These are phyloP conservation scores for Monomorium pharaonis DNA, from an alignment of 1,140 invertebrate genomes.

Conservation along the genomic window DNA sequence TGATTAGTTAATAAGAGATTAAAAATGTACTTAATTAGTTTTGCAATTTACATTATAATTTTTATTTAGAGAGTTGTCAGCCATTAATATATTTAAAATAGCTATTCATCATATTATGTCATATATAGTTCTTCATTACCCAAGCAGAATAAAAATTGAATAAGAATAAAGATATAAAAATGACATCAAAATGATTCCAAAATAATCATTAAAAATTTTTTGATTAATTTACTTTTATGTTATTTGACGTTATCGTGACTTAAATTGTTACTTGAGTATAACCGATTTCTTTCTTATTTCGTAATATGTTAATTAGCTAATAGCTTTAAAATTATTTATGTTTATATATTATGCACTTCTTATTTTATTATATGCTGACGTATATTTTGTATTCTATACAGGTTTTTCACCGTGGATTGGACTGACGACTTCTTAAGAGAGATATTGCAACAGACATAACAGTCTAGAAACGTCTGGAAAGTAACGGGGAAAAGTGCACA, in stretches of 20 bases:
- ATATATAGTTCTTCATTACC: no score
- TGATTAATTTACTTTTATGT: no score
- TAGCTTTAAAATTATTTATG: neutral
- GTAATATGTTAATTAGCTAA: neutral
- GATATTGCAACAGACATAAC: neutral
- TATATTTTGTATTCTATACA: neutral
- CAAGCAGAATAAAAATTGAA: no score
- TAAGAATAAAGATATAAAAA: no score
- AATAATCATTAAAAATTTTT: no score
- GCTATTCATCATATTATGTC: no score
- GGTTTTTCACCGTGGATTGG: neutral
- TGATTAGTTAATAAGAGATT: neutral
- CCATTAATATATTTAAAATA: no score
- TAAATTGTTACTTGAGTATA: no score
- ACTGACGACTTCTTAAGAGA: neutral
- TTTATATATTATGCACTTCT: neutral
- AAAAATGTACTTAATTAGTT: neutral
- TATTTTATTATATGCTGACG: neutral
- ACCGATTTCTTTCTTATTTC: neutral
- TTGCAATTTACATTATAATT: neutral
- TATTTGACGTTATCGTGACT: no score
- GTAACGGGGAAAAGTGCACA: constrained; percentile 15
- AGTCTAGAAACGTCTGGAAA: constrained; percentile 37
- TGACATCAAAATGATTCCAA: no score
- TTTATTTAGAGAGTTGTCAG: no score